Base-by-base conservation (phyloP, 2,797 vertebrate species). In the Eleutherodactylus coqui region DNA sequence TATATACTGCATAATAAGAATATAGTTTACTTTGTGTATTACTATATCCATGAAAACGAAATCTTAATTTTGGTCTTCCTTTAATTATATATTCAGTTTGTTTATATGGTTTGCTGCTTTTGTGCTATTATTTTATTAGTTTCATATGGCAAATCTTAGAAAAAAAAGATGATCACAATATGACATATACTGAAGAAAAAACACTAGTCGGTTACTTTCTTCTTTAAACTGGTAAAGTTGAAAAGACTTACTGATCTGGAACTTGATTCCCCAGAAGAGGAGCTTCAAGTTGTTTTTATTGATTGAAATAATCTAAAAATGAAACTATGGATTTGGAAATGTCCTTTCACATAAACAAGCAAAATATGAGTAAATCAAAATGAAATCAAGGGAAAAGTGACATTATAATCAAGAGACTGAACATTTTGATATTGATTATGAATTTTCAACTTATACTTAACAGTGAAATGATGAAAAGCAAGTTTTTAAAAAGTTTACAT, bases 231-330 rank as follows among this genome's bases (percentile, higher is more conserved):
- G 79, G 45, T 70, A 36, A 82, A 82, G 79, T 82, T 47, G 14
- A 80, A 80, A 79, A 64, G 58, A 51, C 45, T 70, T 82, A 82
- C 79, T 82, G 62, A 82, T 70, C 45, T 82, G 79, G 62, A 70
- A 82, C 67, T 73, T 72, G 47, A 82, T 55, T 72, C 36, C 67
- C 67, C 80, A 82, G 64, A 72, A 73, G 47, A 70, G 34, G 36
- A 41, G 43, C 67, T n/a, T 82, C 45, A 82, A 82, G 79, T 69
- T 82, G 79, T 51, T 80, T 27, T 64, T 69, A 82, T 82, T 82
- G 79, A 82, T 82, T 73, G n/a, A 73, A 41, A 53, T 69, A 38
- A 70, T 82, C 64, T 82, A 82, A 82, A 76, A 70, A 70, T 70
- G 47, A 55, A 72, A 67, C 41, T 81, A 38, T 82, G 45, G 45